Evolutionary conservation across 2,888 invertebrate species (phyloP), one percentile per base, ranked within the genome.

Genomic region (Eubasilissa splendida): DNA sequence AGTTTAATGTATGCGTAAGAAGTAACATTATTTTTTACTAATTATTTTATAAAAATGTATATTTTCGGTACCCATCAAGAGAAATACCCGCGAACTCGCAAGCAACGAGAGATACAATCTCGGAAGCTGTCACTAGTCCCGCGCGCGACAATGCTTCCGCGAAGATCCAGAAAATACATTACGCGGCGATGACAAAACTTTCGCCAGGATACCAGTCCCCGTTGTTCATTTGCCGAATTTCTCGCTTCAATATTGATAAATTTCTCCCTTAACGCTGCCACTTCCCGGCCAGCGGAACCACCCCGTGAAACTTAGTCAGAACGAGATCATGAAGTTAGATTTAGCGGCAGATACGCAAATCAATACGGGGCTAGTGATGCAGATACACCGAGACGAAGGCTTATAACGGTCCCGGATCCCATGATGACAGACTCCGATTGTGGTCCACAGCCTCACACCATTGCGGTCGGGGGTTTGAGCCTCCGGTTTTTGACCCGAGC

Each of bases 371-470:
- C 11, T 31, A 22, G 31, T 31, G 70, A 22, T 54, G 70, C 22
- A 7, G 22, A 70, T 53, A 22, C 11, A 12, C 22, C n/a, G 22
- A 70, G 70, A 4, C 53, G 42, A 22, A 58, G n/a, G 42, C n/a
- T 12, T 12, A 74, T 58, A 74, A 74, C 33, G 74, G 56, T 8
- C 9, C n/a, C n/a, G 50, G 58, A 58, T 74, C 59, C 74, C 31
- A 12, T 7, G 59, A 50, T 74, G 74, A 74, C 74, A 74, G 73
- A 56, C n/a, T 73, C 58, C 73, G 12, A 74, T 74, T 59, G 74
- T 58, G 59, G 58, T 59, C 74, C 42, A 58, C 54, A 1, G 14
- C 31, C 70, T 53, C 54, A 52, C 54, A 4, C 53, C 54, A 11
- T n/a, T 33, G 59, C 74, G 58, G 74, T 74, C 42, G 42, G 50